These are phyloP conservation scores for Thunnus albacares DNA, from an alignment of 2,797 vertebrate species.

Conservation along the genomic window DNA sequence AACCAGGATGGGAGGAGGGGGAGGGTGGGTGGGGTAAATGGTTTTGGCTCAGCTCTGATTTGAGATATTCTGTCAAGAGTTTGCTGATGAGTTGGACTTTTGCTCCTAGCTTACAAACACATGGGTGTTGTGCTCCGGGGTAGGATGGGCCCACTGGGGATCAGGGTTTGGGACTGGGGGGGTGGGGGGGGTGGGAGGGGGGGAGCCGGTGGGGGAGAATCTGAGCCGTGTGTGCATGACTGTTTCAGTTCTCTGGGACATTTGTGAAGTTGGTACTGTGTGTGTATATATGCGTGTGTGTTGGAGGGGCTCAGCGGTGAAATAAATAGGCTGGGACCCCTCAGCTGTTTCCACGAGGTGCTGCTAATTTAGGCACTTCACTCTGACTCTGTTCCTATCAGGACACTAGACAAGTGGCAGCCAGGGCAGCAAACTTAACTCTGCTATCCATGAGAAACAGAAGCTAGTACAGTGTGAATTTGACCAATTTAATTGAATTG, in stretches of 20 bases:
- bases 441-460: constrained; percentile 36
- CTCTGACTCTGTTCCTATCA: constrained; percentile 72
- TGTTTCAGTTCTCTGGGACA: constrained; percentile 51
- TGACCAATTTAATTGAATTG: not conserved
- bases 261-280: constrained; percentile 47
- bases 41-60: constrained; percentile 59
- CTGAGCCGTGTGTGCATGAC: constrained; percentile 49
- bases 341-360: constrained; percentile 87
- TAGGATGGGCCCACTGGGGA: constrained; percentile 18
- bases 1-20: constrained; percentile 46
- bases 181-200: not conserved
- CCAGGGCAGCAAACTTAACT: constrained; percentile 33
- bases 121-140: constrained; percentile 49
- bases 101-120: constrained; percentile 53
- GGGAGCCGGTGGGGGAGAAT: constrained; percentile 19
- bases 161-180: constrained; percentile 20
- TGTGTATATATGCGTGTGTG: constrained; percentile 25
- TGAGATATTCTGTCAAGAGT: constrained; percentile 56
- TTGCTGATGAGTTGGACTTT: constrained; percentile 49
- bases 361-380: constrained; percentile 85
- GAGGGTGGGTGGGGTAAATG: constrained; percentile 43
- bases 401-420: constrained; percentile 55
- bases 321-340: constrained; percentile 85
- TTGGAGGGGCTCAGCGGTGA: constrained; percentile 67
- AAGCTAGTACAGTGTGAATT: not conserved